Percentiles rank a stretch among this genome's conserved stretches.
Conservation (phyloP, 2,888 invertebrate species). For the Chrysolina oricalcia region DNA sequence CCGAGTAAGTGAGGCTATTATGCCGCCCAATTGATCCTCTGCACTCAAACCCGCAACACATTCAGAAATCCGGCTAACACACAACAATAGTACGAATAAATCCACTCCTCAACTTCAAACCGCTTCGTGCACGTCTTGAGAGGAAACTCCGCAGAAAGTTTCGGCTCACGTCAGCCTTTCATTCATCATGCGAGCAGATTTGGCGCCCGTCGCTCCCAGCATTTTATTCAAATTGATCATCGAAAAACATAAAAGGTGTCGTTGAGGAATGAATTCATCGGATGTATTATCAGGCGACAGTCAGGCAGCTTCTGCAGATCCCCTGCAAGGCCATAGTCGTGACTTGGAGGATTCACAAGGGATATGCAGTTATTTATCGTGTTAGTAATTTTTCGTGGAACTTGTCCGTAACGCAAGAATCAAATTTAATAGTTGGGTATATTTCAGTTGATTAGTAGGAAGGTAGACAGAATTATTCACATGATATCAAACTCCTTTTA, state of each 20-base stretch:
- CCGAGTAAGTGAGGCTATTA: not conserved
- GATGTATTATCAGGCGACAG: slow-evolving; percentile 62
- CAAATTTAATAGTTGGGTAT: no score
- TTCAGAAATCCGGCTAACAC: not conserved
- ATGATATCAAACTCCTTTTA: no score
- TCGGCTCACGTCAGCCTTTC: slow-evolving; percentile 21
- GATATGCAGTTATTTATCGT: no score
- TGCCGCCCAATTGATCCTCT: not conserved
- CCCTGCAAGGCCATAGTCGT: slow-evolving; percentile 2
- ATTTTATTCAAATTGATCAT: slow-evolving; percentile 69
- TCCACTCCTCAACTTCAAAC: not conserved
- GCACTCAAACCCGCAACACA: not conserved
- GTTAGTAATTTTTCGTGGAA: no score
- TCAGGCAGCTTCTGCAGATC: slow-evolving; percentile 49
- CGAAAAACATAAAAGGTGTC: slow-evolving; percentile 69
- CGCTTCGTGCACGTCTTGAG: not conserved
- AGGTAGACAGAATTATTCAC: no score
- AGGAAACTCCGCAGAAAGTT: slow-evolving; percentile 12
- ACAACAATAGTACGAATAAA: slow-evolving; percentile 2
- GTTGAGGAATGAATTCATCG: slow-evolving; percentile 67
- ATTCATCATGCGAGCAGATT: slow-evolving; percentile 64
- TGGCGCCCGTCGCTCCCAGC: slow-evolving; percentile 58
- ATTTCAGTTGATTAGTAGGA: no score
- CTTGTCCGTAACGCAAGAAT: no score
- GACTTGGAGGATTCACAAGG: no score